Evolutionary conservation across 2,888 invertebrate genomes (phyloP).

Genomic region (Resseliella maxima): DNA sequence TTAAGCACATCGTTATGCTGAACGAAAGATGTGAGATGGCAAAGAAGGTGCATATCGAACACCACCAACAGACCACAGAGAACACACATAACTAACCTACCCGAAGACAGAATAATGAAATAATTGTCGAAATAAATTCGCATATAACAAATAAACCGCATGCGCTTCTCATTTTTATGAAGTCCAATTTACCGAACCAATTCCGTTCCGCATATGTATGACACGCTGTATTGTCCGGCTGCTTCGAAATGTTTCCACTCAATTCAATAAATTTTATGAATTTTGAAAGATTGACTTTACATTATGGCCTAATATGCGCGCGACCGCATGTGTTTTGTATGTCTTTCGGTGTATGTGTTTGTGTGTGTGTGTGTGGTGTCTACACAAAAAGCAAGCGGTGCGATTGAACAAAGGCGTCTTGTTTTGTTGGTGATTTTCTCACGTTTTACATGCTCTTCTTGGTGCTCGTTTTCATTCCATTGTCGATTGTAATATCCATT

Average conservation of each 20-base stretch:
- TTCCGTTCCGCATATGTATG: not conserved
- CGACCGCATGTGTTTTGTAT: too few relatives aligned
- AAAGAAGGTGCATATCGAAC: conserved; percentile 1
- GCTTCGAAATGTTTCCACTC: not conserved
- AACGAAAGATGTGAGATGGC: not conserved
- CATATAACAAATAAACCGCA: conserved; percentile 38
- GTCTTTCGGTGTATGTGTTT: too few relatives aligned
- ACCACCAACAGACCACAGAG: conserved; percentile 20
- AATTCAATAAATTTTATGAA: conserved; percentile 34
- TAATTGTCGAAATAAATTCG: conserved; percentile 38
- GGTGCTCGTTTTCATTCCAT: not conserved
- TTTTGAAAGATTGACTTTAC: conserved; percentile 23
- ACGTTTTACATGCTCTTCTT: not conserved
- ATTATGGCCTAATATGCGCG: not conserved
- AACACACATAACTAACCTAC: conserved; percentile 25
- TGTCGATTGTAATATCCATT: not conserved
- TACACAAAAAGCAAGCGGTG: not conserved
- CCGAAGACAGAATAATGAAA: conserved; percentile 34
- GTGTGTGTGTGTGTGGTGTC: not conserved
- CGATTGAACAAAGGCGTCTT: conserved; percentile 20
- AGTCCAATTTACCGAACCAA: not conserved
- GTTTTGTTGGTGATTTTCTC: conserved; percentile 28
- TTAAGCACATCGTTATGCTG: not conserved
- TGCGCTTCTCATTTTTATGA: conserved; percentile 28
- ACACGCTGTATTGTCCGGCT: not conserved